Conservation (phyloP, 2,888 invertebrate species). For the Parnassius apollo region DNA sequence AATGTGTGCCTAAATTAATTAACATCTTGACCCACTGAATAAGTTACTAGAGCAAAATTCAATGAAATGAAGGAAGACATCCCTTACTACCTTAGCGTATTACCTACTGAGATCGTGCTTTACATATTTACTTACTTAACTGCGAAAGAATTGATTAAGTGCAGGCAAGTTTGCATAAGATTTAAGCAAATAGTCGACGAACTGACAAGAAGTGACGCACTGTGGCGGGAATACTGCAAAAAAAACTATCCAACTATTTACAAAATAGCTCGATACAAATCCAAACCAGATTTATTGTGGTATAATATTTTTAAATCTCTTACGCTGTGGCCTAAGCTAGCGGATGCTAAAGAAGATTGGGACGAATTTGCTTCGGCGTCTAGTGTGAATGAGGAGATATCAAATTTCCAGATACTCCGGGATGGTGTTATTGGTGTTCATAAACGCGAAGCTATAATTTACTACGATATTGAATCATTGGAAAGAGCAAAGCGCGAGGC, state of each 20-base stretch:
- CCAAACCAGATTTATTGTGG: conserved; percentile 44
- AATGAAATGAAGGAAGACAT: conserved; percentile 29
- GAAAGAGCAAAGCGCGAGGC: conserved; percentile 35
- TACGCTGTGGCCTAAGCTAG: conserved; percentile 52
- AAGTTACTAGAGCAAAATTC: background rate
- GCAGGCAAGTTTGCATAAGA: conserved; percentile 53
- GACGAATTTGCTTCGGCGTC: conserved; percentile 61
- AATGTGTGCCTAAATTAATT: background rate
- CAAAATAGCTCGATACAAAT: conserved; percentile 42
- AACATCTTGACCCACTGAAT: background rate
- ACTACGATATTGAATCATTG: conserved; percentile 53
- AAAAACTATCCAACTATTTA: conserved; percentile 46
- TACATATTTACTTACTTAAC: conserved; percentile 51
- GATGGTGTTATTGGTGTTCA: conserved; percentile 55
- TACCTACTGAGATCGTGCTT: conserved; percentile 56
- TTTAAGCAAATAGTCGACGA: conserved; percentile 59
- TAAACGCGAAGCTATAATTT: conserved; percentile 46
- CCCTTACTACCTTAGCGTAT: conserved; percentile 28
- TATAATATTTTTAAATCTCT: conserved; percentile 58
- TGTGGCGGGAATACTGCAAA: conserved; percentile 53
- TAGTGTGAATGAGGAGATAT: conserved; percentile 45
- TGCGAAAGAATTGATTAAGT: conserved; percentile 47
- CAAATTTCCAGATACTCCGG: conserved; percentile 45
- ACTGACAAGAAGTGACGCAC: conserved; percentile 38
- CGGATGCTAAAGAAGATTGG: conserved; percentile 40